Conservation (phyloP, 2,113 vertebrate species). For the Meles meles region DNA sequence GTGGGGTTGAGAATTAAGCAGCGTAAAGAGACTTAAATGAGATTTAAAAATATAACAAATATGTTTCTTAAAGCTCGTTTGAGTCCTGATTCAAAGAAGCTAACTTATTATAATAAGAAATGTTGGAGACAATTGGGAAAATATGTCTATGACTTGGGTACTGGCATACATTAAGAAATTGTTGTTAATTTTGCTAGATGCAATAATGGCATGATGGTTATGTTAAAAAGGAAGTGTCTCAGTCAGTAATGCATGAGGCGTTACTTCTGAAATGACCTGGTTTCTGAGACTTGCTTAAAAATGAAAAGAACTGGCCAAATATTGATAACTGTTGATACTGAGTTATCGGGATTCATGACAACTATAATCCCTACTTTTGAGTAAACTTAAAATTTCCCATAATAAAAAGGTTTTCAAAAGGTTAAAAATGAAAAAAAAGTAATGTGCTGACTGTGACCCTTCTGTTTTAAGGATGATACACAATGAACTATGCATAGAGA, state of each 20-base stretch:
- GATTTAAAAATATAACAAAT: not conserved
- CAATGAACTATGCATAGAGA: not conserved
- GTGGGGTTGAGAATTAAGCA: not conserved
- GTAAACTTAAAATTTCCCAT: not conserved
- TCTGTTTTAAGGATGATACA: not conserved
- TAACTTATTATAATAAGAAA: not conserved
- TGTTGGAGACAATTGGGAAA: not conserved
- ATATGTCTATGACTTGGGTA: not conserved
- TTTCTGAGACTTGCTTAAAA: slow-evolving; percentile 5
- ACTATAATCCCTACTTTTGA: not conserved
- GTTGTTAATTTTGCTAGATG: not conserved
- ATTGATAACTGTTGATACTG: not conserved
- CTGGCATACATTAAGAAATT: not conserved
- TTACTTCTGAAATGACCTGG: not conserved
- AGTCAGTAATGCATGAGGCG: not conserved
- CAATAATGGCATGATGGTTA: not conserved
- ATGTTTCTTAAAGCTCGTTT: not conserved
- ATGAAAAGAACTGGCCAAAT: not conserved
- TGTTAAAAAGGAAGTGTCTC: not conserved
- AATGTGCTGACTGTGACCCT: not conserved
- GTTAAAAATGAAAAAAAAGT: not conserved
- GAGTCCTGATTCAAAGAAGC: not conserved
- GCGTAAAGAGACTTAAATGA: not conserved
- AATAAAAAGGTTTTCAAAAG: not conserved
- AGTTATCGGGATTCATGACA: not conserved